These are phyloP conservation scores for Rhingia rostrata DNA, from an alignment of 2,888 invertebrate species.

Conservation along the genomic window DNA sequence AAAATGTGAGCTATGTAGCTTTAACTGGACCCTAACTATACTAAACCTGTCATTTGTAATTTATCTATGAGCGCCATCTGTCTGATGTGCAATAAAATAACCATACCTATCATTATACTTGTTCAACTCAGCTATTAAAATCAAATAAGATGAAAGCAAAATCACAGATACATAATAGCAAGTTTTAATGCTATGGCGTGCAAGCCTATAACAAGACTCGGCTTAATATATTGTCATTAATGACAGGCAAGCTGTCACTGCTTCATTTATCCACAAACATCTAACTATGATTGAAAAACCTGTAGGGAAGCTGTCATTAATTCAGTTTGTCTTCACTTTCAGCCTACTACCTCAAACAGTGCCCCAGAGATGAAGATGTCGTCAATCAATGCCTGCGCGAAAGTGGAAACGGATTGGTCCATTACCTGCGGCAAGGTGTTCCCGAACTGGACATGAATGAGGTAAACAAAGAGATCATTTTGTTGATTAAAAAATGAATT, in stretches of 20 bases:
- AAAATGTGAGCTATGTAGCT: no score
- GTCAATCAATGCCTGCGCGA: constrained; percentile 89
- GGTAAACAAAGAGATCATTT: neutral
- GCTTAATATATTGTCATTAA: constrained; percentile 14
- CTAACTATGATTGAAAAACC: neutral
- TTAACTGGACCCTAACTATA: no score
- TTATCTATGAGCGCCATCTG: neutral
- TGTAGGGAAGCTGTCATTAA: constrained; percentile 10
- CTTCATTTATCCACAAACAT: constrained; percentile 7
- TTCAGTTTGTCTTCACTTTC: constrained; percentile 69
- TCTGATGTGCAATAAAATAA: neutral
- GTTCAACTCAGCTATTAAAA: neutral
- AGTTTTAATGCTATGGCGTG: constrained; percentile 9
- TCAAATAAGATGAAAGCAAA: neutral
- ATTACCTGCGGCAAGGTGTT: constrained; percentile 89
- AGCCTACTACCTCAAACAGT: constrained; percentile 90
- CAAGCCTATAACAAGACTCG: constrained; percentile 1
- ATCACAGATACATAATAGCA: neutral
- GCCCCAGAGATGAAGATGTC: constrained; percentile 87
- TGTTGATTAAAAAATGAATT: no score
- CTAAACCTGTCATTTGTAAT: no score
- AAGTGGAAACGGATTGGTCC: constrained; percentile 89
- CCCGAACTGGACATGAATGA: constrained; percentile 87
- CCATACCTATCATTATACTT: neutral
- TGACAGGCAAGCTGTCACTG: constrained; percentile 19